Evolutionary conservation across 2,888 invertebrate species (phyloP).

Genomic region (Pristionchus japonicus): DNA sequence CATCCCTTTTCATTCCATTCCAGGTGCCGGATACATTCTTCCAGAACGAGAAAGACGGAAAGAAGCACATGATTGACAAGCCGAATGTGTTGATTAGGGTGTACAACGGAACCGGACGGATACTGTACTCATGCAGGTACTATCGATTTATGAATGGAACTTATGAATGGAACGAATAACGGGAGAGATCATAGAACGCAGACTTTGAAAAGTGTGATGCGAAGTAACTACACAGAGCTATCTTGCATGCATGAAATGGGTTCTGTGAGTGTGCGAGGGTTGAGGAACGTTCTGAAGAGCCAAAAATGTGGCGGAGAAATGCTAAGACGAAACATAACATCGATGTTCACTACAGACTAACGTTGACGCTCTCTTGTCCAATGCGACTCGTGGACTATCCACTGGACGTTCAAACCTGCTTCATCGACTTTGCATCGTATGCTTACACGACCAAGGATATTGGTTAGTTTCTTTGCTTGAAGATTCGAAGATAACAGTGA

Average conservation of each 20-base stretch:
- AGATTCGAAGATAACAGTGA: too few relatives aligned
- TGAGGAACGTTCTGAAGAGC: background rate
- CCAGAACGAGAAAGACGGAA: conserved; percentile 93
- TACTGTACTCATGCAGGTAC: conserved; percentile 92
- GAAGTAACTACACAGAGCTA: too few relatives aligned
- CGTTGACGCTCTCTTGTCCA: conserved; percentile 93
- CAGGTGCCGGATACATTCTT: conserved; percentile 70
- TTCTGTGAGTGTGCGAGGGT: background rate
- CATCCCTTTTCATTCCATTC: too few relatives aligned
- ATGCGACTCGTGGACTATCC: conserved; percentile 87
- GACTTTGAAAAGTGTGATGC: background rate
- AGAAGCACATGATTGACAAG: conserved; percentile 78
- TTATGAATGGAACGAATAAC: too few relatives aligned
- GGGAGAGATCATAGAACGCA: background rate
- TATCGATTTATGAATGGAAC: background rate
- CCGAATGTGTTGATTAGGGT: conserved; percentile 92
- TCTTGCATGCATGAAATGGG: background rate
- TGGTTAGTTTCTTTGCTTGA: conserved; percentile 75
- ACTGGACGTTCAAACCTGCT: conserved; percentile 85
- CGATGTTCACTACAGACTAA: conserved; percentile 83
- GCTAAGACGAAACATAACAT: background rate
- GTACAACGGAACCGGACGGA: conserved; percentile 86
- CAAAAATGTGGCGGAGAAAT: background rate
- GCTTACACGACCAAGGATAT: conserved; percentile 97
- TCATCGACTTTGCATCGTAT: conserved; percentile 94